Conservation (phyloP, 2,797 vertebrate genomes). For the Urophycis tenuis region DNA sequence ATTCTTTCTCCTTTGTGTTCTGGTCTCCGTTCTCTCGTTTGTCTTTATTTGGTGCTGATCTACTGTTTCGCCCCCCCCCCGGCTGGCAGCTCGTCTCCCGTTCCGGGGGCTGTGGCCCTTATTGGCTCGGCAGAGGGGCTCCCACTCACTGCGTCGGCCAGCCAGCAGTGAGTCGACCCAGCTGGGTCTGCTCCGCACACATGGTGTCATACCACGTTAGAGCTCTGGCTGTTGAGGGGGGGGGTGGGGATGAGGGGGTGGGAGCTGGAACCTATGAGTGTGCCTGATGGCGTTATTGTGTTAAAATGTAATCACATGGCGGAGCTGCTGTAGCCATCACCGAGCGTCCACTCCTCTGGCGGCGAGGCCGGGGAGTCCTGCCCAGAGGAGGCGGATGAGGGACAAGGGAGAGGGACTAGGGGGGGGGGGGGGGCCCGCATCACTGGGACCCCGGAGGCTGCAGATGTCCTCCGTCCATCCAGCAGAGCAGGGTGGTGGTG, state of each 20-base stretch:
- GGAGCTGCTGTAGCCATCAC: not conserved
- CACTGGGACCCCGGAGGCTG: constrained; percentile 41
- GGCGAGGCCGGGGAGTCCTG: not conserved
- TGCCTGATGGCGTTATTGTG: not conserved
- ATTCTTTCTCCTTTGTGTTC: not conserved
- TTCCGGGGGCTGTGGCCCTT: not conserved
- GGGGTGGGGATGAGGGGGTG: too few species aligned
- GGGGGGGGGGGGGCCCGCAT: constrained; percentile 27
- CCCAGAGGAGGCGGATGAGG: not conserved
- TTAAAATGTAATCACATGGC: not conserved
- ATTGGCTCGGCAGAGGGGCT: not conserved
- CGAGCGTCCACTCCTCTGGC: not conserved
- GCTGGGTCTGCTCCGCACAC: not conserved
- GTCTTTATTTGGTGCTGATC: not conserved
- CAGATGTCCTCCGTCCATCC: constrained; percentile 50
- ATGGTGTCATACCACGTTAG: not conserved
- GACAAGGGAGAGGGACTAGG: not conserved
- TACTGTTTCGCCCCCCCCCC: not conserved
- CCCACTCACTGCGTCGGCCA: not conserved
- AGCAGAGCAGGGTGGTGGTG: constrained; percentile 9
- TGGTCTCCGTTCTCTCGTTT: not conserved
- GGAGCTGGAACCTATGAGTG: not conserved
- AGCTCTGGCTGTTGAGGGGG: not conserved
- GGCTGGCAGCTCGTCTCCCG: not conserved
- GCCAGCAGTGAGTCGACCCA: not conserved